phyloP scores from a whole-genome alignment of 2,888 invertebrate species.

The Dione juno region DNA sequence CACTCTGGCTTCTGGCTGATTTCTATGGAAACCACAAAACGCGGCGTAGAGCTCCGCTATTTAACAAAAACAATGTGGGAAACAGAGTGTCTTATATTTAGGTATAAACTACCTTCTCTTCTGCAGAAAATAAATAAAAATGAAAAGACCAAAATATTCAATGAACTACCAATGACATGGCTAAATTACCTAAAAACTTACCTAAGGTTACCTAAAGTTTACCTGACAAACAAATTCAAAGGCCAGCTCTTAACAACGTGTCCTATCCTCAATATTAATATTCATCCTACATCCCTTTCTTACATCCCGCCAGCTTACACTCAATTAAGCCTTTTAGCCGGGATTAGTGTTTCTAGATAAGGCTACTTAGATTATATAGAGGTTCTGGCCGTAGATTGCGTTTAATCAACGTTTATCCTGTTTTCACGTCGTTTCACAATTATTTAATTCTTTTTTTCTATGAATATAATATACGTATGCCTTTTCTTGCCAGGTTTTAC shows the following conservation, averaged over 20 bases:
- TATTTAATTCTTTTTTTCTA: neutral
- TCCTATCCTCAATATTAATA: slow-evolving; percentile 24
- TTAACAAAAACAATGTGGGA: too few species aligned
- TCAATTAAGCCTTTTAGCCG: slow-evolving; percentile 30
- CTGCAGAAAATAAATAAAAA: too few species aligned
- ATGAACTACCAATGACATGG: neutral
- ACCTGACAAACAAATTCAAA: neutral
- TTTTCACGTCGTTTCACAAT: neutral
- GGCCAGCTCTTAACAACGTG: neutral
- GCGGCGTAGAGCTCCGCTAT: too few species aligned
- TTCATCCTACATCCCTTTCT: slow-evolving; percentile 26
- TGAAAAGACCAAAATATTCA: too few species aligned
- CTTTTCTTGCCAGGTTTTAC: too few species aligned
- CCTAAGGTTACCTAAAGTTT: neutral
- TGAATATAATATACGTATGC: too few species aligned
- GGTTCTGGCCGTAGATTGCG: slow-evolving; percentile 10
- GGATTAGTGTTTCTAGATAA: slow-evolving; percentile 24
- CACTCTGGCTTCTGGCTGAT: too few species aligned
- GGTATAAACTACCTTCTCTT: too few species aligned
- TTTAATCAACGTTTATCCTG: slow-evolving; percentile 14
- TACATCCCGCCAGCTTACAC: slow-evolving; percentile 31
- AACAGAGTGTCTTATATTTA: too few species aligned
- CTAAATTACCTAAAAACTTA: neutral
- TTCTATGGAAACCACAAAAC: too few species aligned
- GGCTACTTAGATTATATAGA: slow-evolving; percentile 20